Base-by-base conservation (phyloP, 2,888 invertebrate genomes). In the Tiliacea aurago region DNA sequence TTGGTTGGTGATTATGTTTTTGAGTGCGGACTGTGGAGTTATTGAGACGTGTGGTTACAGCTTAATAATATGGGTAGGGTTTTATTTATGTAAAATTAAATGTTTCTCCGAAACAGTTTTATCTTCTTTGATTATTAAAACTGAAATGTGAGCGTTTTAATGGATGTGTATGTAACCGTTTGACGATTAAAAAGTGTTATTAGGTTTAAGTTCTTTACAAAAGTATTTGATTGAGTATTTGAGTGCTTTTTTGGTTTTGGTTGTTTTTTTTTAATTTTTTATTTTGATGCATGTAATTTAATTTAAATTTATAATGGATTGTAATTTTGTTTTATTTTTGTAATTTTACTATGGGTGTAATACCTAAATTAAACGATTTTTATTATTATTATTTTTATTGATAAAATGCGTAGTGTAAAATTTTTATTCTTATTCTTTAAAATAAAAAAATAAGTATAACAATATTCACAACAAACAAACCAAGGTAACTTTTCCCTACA, bases 1-100 rank as follows among this genome's bases (percentile, higher is more conserved):
- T 73, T 66, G 69, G 68, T 61, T 33, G 56, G 77, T 64, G 78
- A 72, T 80, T 83, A 78, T 79, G 58, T 78, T 75, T 81, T 63
- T 67, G 70, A 56, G 41, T 20, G 51, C 33, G 11, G 15, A 45
- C 37, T 62, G 28, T 5, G 4, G 47, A 65, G 69, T 83, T 82
- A 76, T 80, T 61, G 70, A 68, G 76, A 72, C 33, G 64, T 58
- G 67, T 47, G 45, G 45, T 51, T 76, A 76, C 67, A 13, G 75
- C 68, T 71, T 66, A 55, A 69, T 71, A 72, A 69, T 66, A 56
- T 43, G n/a, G 43, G 45, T 43, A n/a, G 0, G 33, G 56, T 45
- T 77, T 77, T 49, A 28, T n/a, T n/a, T 68, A 53, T 41, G 18
- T 41, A 9, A 43, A 4, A 41, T 64, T 76, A 4, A 49, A n/a